Evolutionary conservation across 2,888 invertebrate genomes (phyloP), one percentile per base, ranked within the genome.

Genomic region (Chymomyza fuscimana): DNA sequence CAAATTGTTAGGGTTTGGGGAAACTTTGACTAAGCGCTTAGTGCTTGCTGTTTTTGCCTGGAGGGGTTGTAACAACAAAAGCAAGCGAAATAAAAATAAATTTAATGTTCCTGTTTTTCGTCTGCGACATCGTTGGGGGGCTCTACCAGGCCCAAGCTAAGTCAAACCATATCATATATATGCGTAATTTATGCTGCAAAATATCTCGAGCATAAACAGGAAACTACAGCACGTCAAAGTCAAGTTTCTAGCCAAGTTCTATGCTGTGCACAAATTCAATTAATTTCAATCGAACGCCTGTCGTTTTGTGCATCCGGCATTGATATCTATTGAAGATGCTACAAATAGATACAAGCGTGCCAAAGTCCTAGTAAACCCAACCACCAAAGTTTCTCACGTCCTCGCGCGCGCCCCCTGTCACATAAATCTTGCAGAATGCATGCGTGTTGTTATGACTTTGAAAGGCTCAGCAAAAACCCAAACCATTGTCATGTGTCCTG

Each of bases 281-380:
- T 90, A 91, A 91, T 90, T 89, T 90, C 91, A 91, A 91, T 91
- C 91, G 91, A 87, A 85, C 91, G 91, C 88, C 91, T 90, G 91
- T 89, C 90, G 90, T 86, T 85, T 88, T 76, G 77, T 74, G 69
- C 80, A 88, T 86, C 85, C 89, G 85, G 84, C 87, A 85, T 89
- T 72, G 86, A 89, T 87, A 74, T 70, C 77, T 70, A 75, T 58
- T 75, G 68, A 76, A 76, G 81, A 79, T 80, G 70, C 62, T 74
- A 72, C 78, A 80, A 72, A 83, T 79, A 87, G 79, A 81, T 78
- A 73, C 73, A 72, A 70, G 65, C 65, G 68, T 59, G 60, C 61
- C 59, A 71, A 70, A 72, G 70, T 40, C 67, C 65, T 65, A 63
- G 52, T 59, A 73, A 65, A 40, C 70, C 56, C 61, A 56, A 54